These are phyloP conservation scores for Lepidotrigona ventralis DNA, from an alignment of 1,140 invertebrate genomes.

Conservation along the genomic window DNA sequence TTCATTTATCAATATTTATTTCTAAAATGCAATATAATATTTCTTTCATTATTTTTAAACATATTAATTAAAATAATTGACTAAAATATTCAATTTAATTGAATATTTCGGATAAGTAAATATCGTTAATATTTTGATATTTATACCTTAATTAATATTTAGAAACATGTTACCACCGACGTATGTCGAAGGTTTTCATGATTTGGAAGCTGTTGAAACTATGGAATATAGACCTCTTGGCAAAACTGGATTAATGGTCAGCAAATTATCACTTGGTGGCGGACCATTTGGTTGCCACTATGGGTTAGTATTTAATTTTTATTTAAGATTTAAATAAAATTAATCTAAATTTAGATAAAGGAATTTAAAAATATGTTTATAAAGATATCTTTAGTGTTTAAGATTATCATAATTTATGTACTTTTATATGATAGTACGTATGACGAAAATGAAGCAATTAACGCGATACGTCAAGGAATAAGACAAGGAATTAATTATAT, in stretches of 20 bases:
- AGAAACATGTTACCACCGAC: slow-evolving; percentile 77
- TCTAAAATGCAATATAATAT: background rate
- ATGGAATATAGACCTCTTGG: slow-evolving; percentile 82
- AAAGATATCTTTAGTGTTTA: background rate
- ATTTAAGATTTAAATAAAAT: background rate
- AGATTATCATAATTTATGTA: background rate
- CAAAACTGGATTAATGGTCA: slow-evolving; percentile 82
- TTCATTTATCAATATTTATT: background rate
- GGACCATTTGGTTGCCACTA: slow-evolving; percentile 77
- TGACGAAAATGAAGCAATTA: slow-evolving; percentile 84
- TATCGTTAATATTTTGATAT: background rate
- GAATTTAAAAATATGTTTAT: background rate
- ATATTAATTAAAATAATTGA: background rate
- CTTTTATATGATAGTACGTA: slow-evolving; percentile 74
- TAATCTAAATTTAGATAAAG: background rate
- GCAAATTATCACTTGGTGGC: slow-evolving; percentile 82
- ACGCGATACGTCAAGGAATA: slow-evolving; percentile 86
- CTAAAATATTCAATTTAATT: background rate
- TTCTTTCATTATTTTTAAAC: background rate
- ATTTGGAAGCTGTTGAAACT: slow-evolving; percentile 78
- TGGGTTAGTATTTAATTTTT: slow-evolving; percentile 67
- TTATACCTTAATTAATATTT: slow-evolving; percentile 3
- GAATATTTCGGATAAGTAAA: background rate
- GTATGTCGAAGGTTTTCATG: slow-evolving; percentile 82
- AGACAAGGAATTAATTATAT: slow-evolving; percentile 93